phyloP scores from a whole-genome alignment of 2,797 vertebrate genomes.

The Arnoldichthys spilopterus region DNA sequence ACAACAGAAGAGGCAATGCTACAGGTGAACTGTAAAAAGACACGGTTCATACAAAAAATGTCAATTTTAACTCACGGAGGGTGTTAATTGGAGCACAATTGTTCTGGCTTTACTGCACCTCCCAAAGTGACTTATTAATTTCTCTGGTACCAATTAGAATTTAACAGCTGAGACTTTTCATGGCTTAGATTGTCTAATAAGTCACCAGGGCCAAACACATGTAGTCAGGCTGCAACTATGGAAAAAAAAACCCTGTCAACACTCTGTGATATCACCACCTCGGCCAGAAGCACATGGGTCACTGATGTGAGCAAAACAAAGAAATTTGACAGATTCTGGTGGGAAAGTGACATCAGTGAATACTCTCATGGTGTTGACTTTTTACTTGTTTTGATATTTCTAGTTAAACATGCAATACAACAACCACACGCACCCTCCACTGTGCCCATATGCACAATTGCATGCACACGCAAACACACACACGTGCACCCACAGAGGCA shows the following conservation, averaged over 20 bases:
- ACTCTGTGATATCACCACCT: no score
- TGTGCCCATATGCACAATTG: not conserved
- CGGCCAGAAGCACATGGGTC: no score
- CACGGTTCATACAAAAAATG: not conserved
- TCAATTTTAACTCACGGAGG: not conserved
- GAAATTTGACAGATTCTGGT: no score
- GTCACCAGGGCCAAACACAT: not conserved
- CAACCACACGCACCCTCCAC: not conserved
- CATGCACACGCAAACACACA: not conserved
- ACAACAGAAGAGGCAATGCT: not conserved
- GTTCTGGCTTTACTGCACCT: not conserved
- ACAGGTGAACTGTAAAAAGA: not conserved
- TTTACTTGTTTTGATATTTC: not conserved
- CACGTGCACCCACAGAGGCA: not conserved
- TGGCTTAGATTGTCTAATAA: not conserved
- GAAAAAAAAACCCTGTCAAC: not conserved
- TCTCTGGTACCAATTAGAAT: slow-evolving; percentile 6
- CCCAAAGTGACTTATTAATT: slow-evolving; percentile 6
- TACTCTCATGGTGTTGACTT: not conserved
- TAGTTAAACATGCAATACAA: not conserved
- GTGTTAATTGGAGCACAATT: not conserved
- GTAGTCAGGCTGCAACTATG: not conserved
- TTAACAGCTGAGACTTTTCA: slow-evolving; percentile 12
- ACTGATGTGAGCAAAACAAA: no score
- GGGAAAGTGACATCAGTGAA: no score